Conservation (phyloP, 2,113 vertebrate genomes). For the Bufo bufo region DNA sequence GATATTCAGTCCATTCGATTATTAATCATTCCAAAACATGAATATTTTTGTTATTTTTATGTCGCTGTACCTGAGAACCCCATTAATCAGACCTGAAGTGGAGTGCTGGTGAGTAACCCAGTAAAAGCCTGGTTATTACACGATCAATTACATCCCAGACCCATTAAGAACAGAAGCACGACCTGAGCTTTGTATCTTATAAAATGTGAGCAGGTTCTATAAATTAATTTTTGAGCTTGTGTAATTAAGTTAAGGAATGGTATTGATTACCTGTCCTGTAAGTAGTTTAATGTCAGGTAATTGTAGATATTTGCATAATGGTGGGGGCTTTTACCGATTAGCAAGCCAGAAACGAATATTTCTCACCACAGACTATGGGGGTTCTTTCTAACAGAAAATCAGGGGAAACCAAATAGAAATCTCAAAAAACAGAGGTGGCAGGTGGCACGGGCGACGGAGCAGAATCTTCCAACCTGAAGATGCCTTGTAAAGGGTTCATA, state of each 20-base stretch:
- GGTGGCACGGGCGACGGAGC: no score
- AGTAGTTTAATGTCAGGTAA: neutral
- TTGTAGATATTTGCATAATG: slow-evolving; percentile 12
- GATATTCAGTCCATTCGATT: no score
- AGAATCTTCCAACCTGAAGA: no score
- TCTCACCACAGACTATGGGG: no score
- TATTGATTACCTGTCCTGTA: slow-evolving; percentile 13
- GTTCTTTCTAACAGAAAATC: no score
- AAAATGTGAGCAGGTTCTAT: neutral
- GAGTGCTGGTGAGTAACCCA: neutral
- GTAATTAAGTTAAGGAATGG: neutral
- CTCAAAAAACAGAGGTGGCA: no score
- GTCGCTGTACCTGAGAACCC: neutral
- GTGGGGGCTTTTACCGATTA: neutral
- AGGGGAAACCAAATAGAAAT: no score
- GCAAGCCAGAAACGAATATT: neutral
- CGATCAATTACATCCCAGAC: no score
- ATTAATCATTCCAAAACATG: neutral
- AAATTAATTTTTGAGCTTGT: neutral
- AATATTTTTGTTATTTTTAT: neutral
- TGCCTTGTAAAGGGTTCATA: no score
- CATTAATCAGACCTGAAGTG: neutral
- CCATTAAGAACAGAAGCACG: neutral
- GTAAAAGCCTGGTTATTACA: neutral
- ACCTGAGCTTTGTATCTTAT: neutral